phyloP scores from a whole-genome alignment of 2,113 vertebrate species.

The Progne subis region DNA sequence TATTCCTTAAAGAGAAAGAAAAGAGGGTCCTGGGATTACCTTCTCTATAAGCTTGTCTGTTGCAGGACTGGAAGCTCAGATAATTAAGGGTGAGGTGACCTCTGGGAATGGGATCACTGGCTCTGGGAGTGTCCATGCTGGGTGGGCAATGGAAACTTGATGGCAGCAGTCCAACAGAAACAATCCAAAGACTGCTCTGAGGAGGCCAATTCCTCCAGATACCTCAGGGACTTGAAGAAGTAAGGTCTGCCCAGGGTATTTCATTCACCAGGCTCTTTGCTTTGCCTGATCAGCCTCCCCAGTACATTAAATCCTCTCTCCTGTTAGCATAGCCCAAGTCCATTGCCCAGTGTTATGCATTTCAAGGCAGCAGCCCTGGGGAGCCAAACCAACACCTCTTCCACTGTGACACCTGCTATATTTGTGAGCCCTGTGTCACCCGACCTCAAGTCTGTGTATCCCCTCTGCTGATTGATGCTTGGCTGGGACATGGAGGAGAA shows the following conservation, averaged over 20 bases:
- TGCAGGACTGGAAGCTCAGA: neutral
- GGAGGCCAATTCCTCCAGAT: neutral
- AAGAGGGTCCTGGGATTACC: neutral
- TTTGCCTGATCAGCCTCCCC: neutral
- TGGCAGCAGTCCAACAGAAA: neutral
- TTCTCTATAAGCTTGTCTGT: neutral
- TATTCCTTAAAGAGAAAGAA: neutral
- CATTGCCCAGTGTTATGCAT: neutral
- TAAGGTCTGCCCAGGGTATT: neutral
- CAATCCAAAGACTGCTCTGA: neutral
- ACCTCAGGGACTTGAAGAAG: neutral
- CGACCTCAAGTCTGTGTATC: neutral
- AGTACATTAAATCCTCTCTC: neutral
- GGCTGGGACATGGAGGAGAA: neutral
- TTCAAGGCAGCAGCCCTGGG: neutral
- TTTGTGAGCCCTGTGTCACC: neutral
- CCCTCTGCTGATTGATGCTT: neutral
- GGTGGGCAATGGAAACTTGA: neutral
- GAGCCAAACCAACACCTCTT: neutral
- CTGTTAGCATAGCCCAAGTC: neutral
- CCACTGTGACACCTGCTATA: rapidly evolving
- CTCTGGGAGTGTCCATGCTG: neutral
- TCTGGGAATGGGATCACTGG: neutral
- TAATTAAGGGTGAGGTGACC: neutral
- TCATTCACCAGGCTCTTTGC: neutral